These are phyloP conservation scores for Xiphydria camelus DNA, from an alignment of 2,888 invertebrate species.

Conservation along the genomic window DNA sequence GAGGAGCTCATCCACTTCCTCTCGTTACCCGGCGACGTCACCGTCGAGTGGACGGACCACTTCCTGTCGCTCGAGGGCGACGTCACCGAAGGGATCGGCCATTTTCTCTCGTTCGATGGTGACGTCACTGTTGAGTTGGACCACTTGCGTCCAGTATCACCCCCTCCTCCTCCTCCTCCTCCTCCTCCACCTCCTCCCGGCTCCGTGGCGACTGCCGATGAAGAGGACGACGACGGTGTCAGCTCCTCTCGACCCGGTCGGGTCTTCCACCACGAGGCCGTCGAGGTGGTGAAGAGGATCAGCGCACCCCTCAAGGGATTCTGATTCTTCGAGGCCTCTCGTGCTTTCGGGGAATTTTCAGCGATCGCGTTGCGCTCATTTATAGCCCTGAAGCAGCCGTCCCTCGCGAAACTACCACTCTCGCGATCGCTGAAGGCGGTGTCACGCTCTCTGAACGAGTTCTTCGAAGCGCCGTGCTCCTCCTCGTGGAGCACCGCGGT, in stretches of 20 bases:
- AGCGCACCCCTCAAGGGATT: conserved; percentile 50
- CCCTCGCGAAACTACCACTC: conserved; percentile 9
- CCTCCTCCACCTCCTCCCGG: no score
- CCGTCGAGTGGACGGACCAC: conserved; percentile 38
- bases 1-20: conserved; percentile 45
- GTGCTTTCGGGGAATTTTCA: conserved; percentile 21
- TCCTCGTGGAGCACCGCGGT: conserved; percentile 46
- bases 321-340: conserved; percentile 39
- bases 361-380: no score
- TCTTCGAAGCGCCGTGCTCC: conserved; percentile 21
- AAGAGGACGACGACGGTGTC: conserved; percentile 24
- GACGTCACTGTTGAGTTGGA: conserved; percentile 35
- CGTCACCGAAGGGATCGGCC: conserved; percentile 28
- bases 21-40: conserved; percentile 35
- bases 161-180: no score
- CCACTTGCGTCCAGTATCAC: conserved; percentile 33
- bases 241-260: conserved; percentile 49
- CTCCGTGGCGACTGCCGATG: conserved; percentile 45
- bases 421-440: conserved; percentile 36
- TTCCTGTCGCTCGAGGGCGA: conserved; percentile 39
- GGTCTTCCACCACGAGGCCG: conserved; percentile 55
- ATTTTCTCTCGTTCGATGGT: conserved; percentile 42
- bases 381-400: no score
- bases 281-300: conserved; percentile 50
- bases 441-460: conserved; percentile 17